Conservation (phyloP, 2,113 vertebrate species). For the Neopipo cinnamomea region DNA sequence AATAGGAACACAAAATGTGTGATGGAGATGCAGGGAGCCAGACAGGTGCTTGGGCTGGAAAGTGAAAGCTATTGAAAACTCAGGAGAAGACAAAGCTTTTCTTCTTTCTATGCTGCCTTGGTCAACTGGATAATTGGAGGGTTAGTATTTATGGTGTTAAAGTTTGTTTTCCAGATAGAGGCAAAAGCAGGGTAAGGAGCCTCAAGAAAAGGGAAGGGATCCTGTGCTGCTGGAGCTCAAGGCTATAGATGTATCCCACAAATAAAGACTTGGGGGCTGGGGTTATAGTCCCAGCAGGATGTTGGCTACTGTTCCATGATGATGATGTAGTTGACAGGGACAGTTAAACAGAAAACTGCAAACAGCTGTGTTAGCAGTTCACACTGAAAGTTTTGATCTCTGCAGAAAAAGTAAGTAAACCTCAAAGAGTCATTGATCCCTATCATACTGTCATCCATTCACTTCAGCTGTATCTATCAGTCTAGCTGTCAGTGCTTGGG, state of each 20-base stretch:
- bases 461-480: background rate
- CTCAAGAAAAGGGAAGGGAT: background rate
- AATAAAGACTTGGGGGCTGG: background rate
- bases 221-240: background rate
- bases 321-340: background rate
- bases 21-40: background rate
- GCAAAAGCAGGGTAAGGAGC: background rate
- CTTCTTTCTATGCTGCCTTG: background rate
- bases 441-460: background rate
- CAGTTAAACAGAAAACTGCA: background rate
- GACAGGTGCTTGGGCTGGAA: background rate
- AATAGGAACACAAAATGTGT: background rate
- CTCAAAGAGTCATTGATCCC: constrained; percentile 46
- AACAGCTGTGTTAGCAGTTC: background rate
- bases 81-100: background rate
- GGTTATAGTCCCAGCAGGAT: background rate
- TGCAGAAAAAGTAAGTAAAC: constrained; percentile 53
- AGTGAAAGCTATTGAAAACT: background rate
- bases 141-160: background rate
- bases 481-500: background rate
- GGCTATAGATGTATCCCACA: background rate
- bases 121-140: background rate
- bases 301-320: background rate
- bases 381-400: constrained; percentile 23
- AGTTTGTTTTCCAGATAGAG: background rate